Base-by-base conservation (phyloP, 2,888 invertebrate species). In the Parnassius smintheus region DNA sequence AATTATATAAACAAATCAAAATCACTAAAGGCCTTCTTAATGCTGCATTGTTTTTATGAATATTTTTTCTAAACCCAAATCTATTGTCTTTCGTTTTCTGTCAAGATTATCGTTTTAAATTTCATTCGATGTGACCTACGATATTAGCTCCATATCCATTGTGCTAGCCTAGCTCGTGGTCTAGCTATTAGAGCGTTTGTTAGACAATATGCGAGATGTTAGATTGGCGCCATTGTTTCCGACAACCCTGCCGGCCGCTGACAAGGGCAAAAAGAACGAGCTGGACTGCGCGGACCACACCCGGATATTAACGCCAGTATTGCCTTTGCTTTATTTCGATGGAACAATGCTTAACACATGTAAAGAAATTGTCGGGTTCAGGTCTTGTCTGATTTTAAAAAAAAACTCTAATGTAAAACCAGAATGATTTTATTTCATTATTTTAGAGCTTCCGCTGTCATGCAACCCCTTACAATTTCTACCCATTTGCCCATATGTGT, bases 141-240 rank as follows among this genome's bases (percentile, higher is more conserved):
- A 11, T 35, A 35, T 46, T 35, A 9, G 35, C 51, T 41, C 41
- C 52, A n/a, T 25, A 41, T 61, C 55, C 56, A 56, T 59, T 35
- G 12, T 11, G 4, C 13, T 1, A 9, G 53, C 22, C 48, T 57
- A 45, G 56, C 13, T 53, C 53, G 50, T 25, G 53, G 46, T 35
- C 2, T 35, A 68, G 77, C 81, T 83, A 82, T 85, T 84, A 84
- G 84, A 82, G 76, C 75, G 76, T 79, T 80, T 81, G 81, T 79
- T 80, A 85, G 82, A 85, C 85, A 85, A 85, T 85, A 83, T 80
- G 76, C 72, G 76, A 81, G 85, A 85, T 85, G 80, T 67, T 74
- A 83, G 85, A 85, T 85, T 80, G 72, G 71, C 70, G 59, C 81
- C 78, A 85, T 85, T 85, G 85, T 85, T 81, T 74, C 72, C 73